phyloP scores from a whole-genome alignment of 1,140 invertebrate species.

The Idris sp. region DNA sequence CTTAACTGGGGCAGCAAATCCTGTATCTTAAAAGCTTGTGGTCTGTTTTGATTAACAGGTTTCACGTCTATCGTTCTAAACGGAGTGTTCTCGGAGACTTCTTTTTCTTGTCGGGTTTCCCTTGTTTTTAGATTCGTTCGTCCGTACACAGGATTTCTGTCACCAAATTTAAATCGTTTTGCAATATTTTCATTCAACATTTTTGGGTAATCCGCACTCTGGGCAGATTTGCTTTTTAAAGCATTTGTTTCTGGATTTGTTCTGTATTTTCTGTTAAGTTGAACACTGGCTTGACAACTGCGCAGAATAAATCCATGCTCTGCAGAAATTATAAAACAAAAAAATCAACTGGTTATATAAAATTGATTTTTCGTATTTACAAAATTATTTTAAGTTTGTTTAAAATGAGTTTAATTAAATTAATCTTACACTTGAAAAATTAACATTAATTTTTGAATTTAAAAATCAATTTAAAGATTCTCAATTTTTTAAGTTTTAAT shows the following conservation, averaged over 20 bases:
- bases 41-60: conserved; percentile 55
- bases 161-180: conserved; percentile 27
- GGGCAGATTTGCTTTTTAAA: conserved; percentile 38
- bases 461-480: no score
- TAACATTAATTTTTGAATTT: no score
- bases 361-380: no score
- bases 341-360: no score
- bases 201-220: conserved; percentile 26
- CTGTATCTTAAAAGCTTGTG: conserved; percentile 67
- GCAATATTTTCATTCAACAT: conserved; percentile 27
- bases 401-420: conserved; percentile 5
- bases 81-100: conserved; percentile 61
- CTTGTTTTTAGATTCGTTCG: conserved; percentile 22
- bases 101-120: conserved; percentile 31
- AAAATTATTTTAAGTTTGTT: no score
- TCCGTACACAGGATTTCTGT: conserved; percentile 25
- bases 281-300: conserved; percentile 58
- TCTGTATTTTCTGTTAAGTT: conserved; percentile 51
- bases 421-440: background rate
- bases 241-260: conserved; percentile 37
- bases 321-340: no score
- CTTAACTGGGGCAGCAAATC: conserved; percentile 67
- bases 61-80: conserved; percentile 69
- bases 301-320: conserved; percentile 56
- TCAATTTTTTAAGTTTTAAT: no score